Evolutionary conservation across 1,140 invertebrate species (phyloP), one percentile per base, ranked within the genome.

Genomic region (Heliconius congener): DNA sequence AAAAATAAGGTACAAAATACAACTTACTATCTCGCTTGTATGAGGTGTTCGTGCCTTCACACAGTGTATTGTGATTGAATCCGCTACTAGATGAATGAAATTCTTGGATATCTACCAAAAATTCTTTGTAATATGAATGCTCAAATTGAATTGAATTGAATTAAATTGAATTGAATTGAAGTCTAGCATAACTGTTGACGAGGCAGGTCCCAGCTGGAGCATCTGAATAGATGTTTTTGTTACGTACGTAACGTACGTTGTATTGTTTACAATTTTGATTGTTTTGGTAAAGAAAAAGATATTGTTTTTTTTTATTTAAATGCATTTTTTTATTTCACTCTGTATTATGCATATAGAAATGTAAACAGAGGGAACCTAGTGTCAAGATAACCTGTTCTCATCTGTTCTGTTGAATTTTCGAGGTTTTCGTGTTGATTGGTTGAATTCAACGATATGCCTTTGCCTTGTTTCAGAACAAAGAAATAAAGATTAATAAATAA

Each of bases 21-120:
- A 57, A 23, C n/a, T 23, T 3, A 57, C 0, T 57, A 23, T 8
- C n/a, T 3, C 6, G 34, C 8, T 37, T 23, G 8, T 57, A 1
- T 57, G 23, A 57, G 55, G 55, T 57, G 55, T 57, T 57, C 55
- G 55, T 57, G 55, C n/a, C n/a, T 57, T 8, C 8, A 57, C 55
- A 57, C n/a, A 11, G 55, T 57, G 55, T 57, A 23, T 57, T 57
- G 55, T 57, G 55, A 57, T 57, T 57, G 55, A 57, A 57, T 57
- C 9, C 55, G n/a, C 55, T 23, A 57, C 55, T 1, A 57, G 55
- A 57, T 57, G 55, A 57, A 57, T 23, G 55, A 57, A 57, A 57
- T 57, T 57, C 55, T 57, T 57, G 55, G 55, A 23, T 57, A 23
- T 57, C 23, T 23, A 57, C 55, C 55, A 57, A 57, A 57, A 57